Base-by-base conservation (phyloP, 2,797 vertebrate genomes). In the Pyrocephalus nanus region DNA sequence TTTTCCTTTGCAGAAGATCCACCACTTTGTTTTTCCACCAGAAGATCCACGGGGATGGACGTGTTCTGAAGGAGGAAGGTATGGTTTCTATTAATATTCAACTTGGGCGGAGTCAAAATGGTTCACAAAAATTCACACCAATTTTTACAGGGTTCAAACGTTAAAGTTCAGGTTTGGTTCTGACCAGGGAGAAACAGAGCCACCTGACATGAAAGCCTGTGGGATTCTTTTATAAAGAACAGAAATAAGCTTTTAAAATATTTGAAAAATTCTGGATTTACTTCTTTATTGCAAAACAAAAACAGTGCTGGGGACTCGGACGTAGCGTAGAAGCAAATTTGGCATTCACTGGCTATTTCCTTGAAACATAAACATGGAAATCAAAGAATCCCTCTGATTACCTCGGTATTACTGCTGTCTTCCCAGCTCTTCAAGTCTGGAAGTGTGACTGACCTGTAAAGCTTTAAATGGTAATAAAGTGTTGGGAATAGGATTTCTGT, bases 401-500 rank as follows among this genome's bases (percentile, higher is more conserved):
- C 55, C 34, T 74, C 42, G 70, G 25, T 79, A 5, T 76, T 90
- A 45, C 29, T 88, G 26, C 40, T 76, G 36, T 82, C 88, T 77
- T 78, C 86, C 57, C 53, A 70, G 36, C 58, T 81, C 67, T 86
- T 57, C 90, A 72, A 67, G 64, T 90, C 61, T 73, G 73, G 45
- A 84, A 76, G 73, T 45, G 17, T 85, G 90, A 74, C 38, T 67
- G 90, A 90, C 64, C 55, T 57, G 45, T 47, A 79, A 79, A 17
- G 23, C 57, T 95, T 92, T 85, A 83, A 85, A 67, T 11, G 50
- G 83, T 30, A 90, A 90, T 93, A 92, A 95, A 96, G 74, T 40
- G 69, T 66, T 61, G 61, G 88, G 71, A 95, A 54, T 27, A 77
- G 70, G 74, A 82, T 94, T 94, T 82, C 91, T 93, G 95, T 93